phyloP scores from a whole-genome alignment of 2,797 vertebrate genomes.

The Xiphorhynchus erythropygius region DNA sequence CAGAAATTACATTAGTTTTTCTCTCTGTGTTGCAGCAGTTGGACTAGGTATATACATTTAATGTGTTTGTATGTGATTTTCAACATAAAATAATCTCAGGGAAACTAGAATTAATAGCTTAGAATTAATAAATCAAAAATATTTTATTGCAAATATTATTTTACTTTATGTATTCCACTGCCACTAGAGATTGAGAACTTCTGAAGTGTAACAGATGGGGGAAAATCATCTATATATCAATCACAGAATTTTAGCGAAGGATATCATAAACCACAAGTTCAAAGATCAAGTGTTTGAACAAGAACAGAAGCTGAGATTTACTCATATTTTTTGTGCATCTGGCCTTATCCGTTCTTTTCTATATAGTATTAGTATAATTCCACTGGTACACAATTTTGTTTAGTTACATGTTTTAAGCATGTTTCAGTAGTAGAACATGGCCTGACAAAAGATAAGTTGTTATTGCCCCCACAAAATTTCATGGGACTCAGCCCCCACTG shows the following conservation, averaged over 20 bases:
- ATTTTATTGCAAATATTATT: neutral
- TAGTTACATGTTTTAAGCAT: neutral
- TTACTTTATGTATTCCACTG: neutral
- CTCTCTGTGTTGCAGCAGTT: neutral
- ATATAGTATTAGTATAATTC: neutral
- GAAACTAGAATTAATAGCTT: neutral
- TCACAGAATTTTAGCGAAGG: neutral
- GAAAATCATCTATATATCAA: neutral
- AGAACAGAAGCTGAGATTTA: neutral
- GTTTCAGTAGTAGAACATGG: neutral
- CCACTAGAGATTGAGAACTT: neutral
- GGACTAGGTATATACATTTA: neutral
- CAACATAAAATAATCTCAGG: neutral
- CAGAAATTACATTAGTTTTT: conserved; percentile 56
- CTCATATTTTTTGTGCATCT: neutral
- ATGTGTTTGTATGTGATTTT: neutral
- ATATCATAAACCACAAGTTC: conserved; percentile 8
- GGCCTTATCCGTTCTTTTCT: neutral
- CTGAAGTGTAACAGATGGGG: neutral
- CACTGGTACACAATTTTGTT: neutral
- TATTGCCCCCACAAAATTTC: neutral
- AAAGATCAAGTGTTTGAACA: neutral
- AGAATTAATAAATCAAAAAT: neutral
- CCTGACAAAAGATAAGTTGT: neutral
- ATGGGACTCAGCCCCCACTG: neutral